Base-by-base conservation (phyloP, 2,888 invertebrate species). In the Helleia helle region DNA sequence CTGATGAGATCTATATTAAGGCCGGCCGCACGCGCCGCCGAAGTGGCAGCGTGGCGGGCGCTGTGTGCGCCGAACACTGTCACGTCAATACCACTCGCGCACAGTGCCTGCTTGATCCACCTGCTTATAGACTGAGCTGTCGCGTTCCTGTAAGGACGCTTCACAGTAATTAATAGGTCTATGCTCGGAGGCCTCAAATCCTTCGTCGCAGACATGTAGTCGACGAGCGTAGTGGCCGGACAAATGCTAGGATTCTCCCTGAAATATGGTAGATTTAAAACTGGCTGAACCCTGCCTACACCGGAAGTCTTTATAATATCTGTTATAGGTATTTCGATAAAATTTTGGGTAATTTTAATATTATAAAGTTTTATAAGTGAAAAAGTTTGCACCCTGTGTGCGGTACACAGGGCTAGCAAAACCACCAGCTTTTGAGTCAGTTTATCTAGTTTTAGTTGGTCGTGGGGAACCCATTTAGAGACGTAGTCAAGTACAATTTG, bases 401-500 rank as follows among this genome's bases (percentile, higher is more conserved):
- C 7, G 14, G 31, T 31, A 15, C 31, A 31, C 17, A 31, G 11
- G 4, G 31, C 31, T 8, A 31, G 17, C 1, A 31, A 5, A 31
- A 4, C 9, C 4, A 6, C 15, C 9, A 31, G 6, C 18, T 31
- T 31, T 36, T 48, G 41, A n/a, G 48, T 41, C 6, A 48, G 9
- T 26, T 38, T 36, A 37, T 36, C 40, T 22, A 46, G 9, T 1
- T 9, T 8, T 7, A 46, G n/a, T 8, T 43, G 17, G 1, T 1
- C 27, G 36, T 46, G 40, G 4, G 42, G 43, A 14, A 24, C 11
- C 34, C 34, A 34, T 9, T 14, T 4, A 4, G 6, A 11, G 4
- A 34, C 17, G 18, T 17, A 22, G 9, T 34, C 18, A 2, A 34
- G 11, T 5, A 18, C 18, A 5, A 18, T 9, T 11, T 34, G 2